Percentiles rank a stretch among this genome's conserved stretches.
These are phyloP conservation scores for Bemisia tabaci DNA, from an alignment of 1,140 invertebrate genomes.

Conservation along the genomic window DNA sequence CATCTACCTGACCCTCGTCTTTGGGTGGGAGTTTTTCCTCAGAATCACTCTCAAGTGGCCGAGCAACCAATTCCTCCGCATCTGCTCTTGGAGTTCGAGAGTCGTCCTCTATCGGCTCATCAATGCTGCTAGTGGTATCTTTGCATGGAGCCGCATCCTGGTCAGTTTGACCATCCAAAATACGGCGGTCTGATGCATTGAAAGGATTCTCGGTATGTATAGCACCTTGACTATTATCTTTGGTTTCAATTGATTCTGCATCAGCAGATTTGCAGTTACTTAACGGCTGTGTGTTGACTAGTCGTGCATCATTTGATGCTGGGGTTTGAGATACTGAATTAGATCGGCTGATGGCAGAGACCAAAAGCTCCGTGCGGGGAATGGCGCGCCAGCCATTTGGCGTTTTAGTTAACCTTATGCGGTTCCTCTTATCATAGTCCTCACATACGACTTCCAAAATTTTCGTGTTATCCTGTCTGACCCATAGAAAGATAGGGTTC, in stretches of 20 bases:
- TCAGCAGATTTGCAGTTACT: neutral
- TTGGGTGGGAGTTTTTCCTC: too few relatives aligned
- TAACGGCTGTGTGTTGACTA: conserved; percentile 1
- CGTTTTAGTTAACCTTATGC: conserved; percentile 62
- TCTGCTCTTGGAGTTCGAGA: neutral
- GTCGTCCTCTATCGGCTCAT: neutral
- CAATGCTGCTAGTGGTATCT: neutral
- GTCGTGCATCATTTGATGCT: neutral
- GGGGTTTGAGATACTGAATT: neutral
- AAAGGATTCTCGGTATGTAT: too few relatives aligned
- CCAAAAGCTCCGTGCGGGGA: conserved; percentile 52
- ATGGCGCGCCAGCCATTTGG: conserved; percentile 65
- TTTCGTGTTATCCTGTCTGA: conserved; percentile 55
- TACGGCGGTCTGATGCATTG: too few relatives aligned
- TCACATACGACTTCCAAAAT: conserved; percentile 70
- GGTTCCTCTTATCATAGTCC: conserved; percentile 68
- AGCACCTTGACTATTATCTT: neutral
- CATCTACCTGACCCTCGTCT: neutral
- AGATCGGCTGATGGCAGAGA: conserved; percentile 34
- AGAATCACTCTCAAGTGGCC: too few relatives aligned
- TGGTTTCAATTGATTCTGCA: neutral
- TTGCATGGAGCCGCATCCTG: neutral
- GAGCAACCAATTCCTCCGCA: neutral
- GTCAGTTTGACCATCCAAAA: neutral
- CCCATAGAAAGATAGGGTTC: conserved; percentile 68